These are phyloP conservation scores for Ariolimax columbianus DNA, from an alignment of 2,888 invertebrate species.

Conservation along the genomic window DNA sequence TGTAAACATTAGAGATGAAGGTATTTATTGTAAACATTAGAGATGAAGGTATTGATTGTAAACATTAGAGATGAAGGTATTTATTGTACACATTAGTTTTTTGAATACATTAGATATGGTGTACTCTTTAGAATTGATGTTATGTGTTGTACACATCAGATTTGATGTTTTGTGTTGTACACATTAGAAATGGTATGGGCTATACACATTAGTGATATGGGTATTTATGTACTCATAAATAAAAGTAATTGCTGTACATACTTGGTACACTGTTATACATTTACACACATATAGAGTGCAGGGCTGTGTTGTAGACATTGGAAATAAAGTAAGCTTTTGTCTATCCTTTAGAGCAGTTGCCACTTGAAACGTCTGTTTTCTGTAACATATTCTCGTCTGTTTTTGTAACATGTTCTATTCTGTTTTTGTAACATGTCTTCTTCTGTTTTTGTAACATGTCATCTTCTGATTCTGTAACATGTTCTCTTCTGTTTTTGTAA, in stretches of 20 bases:
- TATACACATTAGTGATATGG: too few species aligned
- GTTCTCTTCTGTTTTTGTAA: too few species aligned
- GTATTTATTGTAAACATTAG: conserved; percentile 54
- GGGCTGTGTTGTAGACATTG: conserved; percentile 53
- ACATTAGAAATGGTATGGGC: conserved; percentile 3
- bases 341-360: too few species aligned
- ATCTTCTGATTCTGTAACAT: too few species aligned
- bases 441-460: too few species aligned
- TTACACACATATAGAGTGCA: not conserved
- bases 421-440: too few species aligned
- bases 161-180: conserved; percentile 50
- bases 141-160: conserved; percentile 24
- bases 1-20: conserved; percentile 53
- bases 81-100: conserved; percentile 54
- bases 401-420: too few species aligned
- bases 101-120: not conserved
- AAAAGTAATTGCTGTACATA: conserved; percentile 53
- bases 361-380: too few species aligned
- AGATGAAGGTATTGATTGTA: conserved; percentile 49
- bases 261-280: not conserved
- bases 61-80: conserved; percentile 39
- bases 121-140: conserved; percentile 53
- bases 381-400: too few species aligned
- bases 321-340: not conserved
- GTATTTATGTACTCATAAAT: conserved; percentile 16